Base-by-base conservation (phyloP, 1,140 invertebrate species). In the Musca vetustissima region DNA sequence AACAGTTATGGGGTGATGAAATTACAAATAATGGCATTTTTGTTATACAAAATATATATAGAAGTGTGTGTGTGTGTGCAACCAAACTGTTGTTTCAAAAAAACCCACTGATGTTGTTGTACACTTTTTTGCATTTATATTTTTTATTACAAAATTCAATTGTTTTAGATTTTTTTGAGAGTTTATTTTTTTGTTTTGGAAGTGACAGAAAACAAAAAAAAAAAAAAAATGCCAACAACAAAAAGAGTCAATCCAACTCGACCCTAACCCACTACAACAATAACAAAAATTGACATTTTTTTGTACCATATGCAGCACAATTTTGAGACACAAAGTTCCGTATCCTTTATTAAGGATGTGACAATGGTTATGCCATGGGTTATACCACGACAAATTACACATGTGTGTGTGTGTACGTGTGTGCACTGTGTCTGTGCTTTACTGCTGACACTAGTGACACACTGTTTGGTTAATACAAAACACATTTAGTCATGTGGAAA, bases 401-500 rank as follows among this genome's bases (percentile, higher is more conserved):
- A 28, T n/a, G 28, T 28, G 28, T 13, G 6, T 9, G 36, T 43
- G 36, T 43, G 8, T 28, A 3, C 28, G 36, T 43, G 36, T 43
- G 36, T 43, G 28, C 28, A 32, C 36, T 43, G 28, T 28, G 28
- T 28, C 28, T 8, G 28, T 28, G 8, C 36, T 43, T 43, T 43
- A 43, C 36, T 43, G 7, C 36, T 43, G 36, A 61, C 57, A 59
- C 55, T 61, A 61, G 57, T 61, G 57, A 61, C 57, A 61, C 57
- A 61, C 3, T 57, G 25, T 59, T 59, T 28, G 25, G 55, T 59
- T 59, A 59, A 61, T 61, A 43, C 28, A n/a, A 24, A 59, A 61
- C 28, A 43, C 28, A 61, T 61, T 61, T 36, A 43, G 57, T 61
- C 57, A 61, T 61, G 28, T 36, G 28, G 13, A 61, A 61, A 43